A percentile compares a stretch with the other conserved stretches of the same genome.
Conservation (phyloP, 2,888 invertebrate species). For the Eueremaeus valkanovi region DNA sequence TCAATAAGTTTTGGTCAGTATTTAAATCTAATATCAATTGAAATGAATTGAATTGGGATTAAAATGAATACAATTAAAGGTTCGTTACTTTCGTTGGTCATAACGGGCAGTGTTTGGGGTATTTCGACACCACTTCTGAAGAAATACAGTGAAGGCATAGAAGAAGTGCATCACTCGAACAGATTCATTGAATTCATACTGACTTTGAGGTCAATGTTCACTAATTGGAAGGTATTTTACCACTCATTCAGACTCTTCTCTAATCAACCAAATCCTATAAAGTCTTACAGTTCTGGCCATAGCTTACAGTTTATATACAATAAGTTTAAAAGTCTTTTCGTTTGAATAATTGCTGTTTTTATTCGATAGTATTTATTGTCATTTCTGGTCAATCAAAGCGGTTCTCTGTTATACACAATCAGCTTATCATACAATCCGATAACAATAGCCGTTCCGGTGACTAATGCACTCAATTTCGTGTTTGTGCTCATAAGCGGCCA, state of each 20-base stretch:
- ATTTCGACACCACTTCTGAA: conserved; percentile 45
- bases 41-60: too few relatives aligned
- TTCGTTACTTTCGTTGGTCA: conserved; percentile 15
- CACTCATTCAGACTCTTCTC: too few relatives aligned
- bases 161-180: conserved; percentile 34
- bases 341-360: not conserved
- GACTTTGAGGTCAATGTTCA: conserved; percentile 42
- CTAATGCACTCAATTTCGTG: conserved; percentile 36
- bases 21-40: too few relatives aligned
- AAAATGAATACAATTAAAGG: too few relatives aligned
- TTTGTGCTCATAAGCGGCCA: not conserved
- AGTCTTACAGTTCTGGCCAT: too few relatives aligned
- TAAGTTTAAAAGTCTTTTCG: not conserved
- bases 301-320: too few relatives aligned
- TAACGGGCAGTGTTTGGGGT: conserved; percentile 43
- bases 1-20: too few relatives aligned
- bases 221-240: conserved; percentile 45
- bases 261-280: too few relatives aligned
- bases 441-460: conserved; percentile 37
- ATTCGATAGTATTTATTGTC: conserved; percentile 10
- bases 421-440: conserved; percentile 39
- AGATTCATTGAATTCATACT: not conserved
- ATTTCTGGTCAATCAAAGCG: conserved; percentile 38
- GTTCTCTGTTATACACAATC: conserved; percentile 34
- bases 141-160: conserved; percentile 41